Conservation (phyloP, 2,888 invertebrate genomes). For the Alcis repandata region DNA sequence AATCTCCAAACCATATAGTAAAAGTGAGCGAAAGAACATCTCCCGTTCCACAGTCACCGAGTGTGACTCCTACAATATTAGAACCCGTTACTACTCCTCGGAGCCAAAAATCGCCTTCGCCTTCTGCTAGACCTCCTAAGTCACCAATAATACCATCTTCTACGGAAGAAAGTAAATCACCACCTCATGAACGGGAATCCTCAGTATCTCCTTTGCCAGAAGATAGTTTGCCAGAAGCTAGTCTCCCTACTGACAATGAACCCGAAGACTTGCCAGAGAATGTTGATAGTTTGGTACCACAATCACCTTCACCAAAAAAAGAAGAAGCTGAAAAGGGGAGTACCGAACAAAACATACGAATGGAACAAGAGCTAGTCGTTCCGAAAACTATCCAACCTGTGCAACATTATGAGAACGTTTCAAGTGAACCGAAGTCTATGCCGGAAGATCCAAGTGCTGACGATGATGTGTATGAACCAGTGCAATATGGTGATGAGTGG, state of each 20-base stretch:
- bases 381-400: slow-evolving; percentile 44
- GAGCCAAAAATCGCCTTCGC: slow-evolving; percentile 73
- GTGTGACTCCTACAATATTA: slow-evolving; percentile 50
- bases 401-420: slow-evolving; percentile 62
- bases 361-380: slow-evolving; percentile 39
- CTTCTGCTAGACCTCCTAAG: slow-evolving; percentile 64
- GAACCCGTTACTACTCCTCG: slow-evolving; percentile 60
- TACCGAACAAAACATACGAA: slow-evolving; percentile 20
- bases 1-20: slow-evolving; percentile 52
- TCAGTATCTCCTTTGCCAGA: slow-evolving; percentile 60
- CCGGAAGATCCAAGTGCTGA: slow-evolving; percentile 34
- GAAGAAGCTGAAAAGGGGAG: slow-evolving; percentile 58
- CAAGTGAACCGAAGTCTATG: slow-evolving; percentile 57
- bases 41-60: slow-evolving; percentile 56
- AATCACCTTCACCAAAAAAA: slow-evolving; percentile 59
- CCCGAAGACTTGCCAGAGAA: slow-evolving; percentile 50
- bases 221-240: slow-evolving; percentile 59
- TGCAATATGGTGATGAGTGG: slow-evolving; percentile 72
- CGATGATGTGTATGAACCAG: slow-evolving; percentile 62
- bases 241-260: slow-evolving; percentile 51
- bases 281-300: slow-evolving; percentile 50
- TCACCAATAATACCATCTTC: slow-evolving; percentile 62
- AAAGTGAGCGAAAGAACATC: slow-evolving; percentile 65
- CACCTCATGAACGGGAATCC: slow-evolving; percentile 51
- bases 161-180: slow-evolving; percentile 57